Evolutionary conservation across 2,888 invertebrate genomes (phyloP), one percentile per base, ranked within the genome.

Genomic region (Xylota sylvarum): DNA sequence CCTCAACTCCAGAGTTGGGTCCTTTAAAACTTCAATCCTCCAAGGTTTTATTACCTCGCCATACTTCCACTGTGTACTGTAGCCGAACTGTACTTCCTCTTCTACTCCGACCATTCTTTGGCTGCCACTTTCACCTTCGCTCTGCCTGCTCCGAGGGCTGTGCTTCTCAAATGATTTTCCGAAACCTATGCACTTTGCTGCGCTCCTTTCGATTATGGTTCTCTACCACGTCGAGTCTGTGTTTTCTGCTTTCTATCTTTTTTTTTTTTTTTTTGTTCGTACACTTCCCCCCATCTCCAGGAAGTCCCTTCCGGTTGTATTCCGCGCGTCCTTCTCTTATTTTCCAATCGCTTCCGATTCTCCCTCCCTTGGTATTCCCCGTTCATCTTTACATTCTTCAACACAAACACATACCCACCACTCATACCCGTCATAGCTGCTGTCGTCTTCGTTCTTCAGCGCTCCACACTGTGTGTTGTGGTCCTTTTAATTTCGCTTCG

Each of bases 401-500:
- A 17, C 48, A 50, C 48, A 64, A 17, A 50, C 32, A 65, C 7
- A 55, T 14, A 32, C 14, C 37, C 10, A 35, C 35, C 32, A 35
- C 27, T 3, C n/a, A 2, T 9, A 14, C n/a, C n/a, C 12, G 5
- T 17, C 35, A 48, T 17, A 7, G 30, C 32, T 17, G 5, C 32
- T 65, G 77, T 77, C 65, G 52, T 76, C 67, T 77, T 60, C 50
- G 58, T 65, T 74, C 60, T 56, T 74, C 58, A n/a, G 56, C 37
- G 19, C 58, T 19, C 12, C 14, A 43, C 43, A 62, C 62, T 55
- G 64, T 32, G 27, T 64, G 60, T 52, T 80, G 76, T 77, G 81
- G 81, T 52, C 70, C 81, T 76, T 85, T 77, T 67, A 77, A 81
- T 77, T 72, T 72, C 27, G 60, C 64, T 72, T 30, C 65, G 65